Evolutionary conservation across 2,113 vertebrate species (phyloP), one percentile per base, ranked within the genome.

Genomic region (Mobula birostris): DNA sequence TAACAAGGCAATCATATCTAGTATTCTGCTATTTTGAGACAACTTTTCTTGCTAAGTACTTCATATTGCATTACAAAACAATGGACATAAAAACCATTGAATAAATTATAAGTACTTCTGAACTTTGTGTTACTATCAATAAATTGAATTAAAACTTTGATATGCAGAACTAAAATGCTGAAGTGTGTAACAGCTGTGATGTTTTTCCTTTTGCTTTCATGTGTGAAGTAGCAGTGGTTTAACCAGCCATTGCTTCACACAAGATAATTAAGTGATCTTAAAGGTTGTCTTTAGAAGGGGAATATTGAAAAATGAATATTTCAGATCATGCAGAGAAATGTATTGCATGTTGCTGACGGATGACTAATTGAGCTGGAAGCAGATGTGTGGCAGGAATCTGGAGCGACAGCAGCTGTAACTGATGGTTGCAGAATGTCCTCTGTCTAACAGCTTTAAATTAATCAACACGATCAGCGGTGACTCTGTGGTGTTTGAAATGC

Each of bases 381-480:
- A 93, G 91, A 93, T 93, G 91, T 93, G 68, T 76, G 91, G 70
- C 91, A 93, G 91, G 91, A 74, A 93, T 72, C 32, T 93, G 91
- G 91, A 93, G 91, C 70, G 91, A 74, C 91, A 72, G 91, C 91
- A 93, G 91, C 91, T 93, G 91, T 93, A 74, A 93, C 70, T 93
- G 91, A 93, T 93, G 91, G 70, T 56, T 93, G 91, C 68, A 74
- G 91, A 93, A 48, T 93, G 70, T 93, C 91, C 91, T 93, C 91
- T 93, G 70, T 93, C 91, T 93, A 76, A 93, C 91, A 93, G 91
- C 70, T 93, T 93, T 93, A 93, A 93, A 93, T 93, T 93, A 93
- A 93, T 76, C 70, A 93, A 48, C 91, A 74, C 40, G 17, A 93
- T 93, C 91, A 93, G 91, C 61, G 68, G 91, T 93, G 91, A 93